Evolutionary conservation across 2,113 vertebrate genomes (phyloP).

Genomic region (Calyptomena viridis): DNA sequence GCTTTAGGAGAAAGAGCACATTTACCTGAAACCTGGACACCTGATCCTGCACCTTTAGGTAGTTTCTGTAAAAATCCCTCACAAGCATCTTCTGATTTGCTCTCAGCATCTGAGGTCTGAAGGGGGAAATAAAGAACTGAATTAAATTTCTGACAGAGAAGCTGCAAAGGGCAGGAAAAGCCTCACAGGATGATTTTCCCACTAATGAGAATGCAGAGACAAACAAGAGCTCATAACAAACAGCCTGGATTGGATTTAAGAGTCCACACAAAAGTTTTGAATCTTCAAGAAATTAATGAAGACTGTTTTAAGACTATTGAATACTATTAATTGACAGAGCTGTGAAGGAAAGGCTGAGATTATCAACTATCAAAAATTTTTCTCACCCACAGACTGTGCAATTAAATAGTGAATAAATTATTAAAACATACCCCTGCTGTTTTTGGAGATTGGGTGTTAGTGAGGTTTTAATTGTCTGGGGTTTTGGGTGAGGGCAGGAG

Average conservation of each 20-base stretch:
- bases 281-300: neutral
- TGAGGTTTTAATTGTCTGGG: neutral
- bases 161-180: neutral
- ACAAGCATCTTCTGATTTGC: neutral
- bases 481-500: neutral
- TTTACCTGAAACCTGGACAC: conserved; percentile 7
- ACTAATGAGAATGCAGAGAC: neutral
- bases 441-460: neutral
- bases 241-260: neutral
- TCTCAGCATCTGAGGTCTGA: conserved; percentile 51
- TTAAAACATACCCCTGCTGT: neutral
- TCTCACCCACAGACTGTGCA: neutral
- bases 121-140: neutral
- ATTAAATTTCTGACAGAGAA: neutral
- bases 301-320: neutral
- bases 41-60: neutral
- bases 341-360: neutral
- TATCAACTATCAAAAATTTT: neutral
- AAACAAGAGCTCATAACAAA: neutral
- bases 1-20: neutral
- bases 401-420: neutral
- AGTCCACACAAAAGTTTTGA: neutral
- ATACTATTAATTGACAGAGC: neutral
- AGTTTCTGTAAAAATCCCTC: neutral
- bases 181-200: neutral